A percentile compares a stretch with the other conserved stretches of the same genome.
Evolutionary conservation across 2,888 invertebrate genomes (phyloP).

Genomic region (Tiliacea citrago): DNA sequence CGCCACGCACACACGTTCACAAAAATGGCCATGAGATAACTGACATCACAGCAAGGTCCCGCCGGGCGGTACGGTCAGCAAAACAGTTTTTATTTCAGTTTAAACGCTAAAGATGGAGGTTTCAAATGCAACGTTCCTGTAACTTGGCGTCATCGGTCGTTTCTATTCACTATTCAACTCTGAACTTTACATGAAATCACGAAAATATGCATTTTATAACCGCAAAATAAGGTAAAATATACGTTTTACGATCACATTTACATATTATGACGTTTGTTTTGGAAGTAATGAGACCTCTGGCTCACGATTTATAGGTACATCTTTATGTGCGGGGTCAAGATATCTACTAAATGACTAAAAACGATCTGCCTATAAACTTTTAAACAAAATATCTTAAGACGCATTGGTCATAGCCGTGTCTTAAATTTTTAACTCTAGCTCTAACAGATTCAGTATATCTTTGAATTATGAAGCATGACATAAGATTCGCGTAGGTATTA

Average conservation of each 20-base stretch:
- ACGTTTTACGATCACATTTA: conserved; percentile 40
- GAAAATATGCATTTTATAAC: conserved; percentile 43
- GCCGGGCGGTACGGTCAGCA: conserved; percentile 77
- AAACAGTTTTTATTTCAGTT: conserved; percentile 57
- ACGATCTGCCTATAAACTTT: neutral
- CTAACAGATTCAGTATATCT: neutral
- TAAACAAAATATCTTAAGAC: neutral
- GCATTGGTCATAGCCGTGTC: neutral
- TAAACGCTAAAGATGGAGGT: conserved; percentile 20
- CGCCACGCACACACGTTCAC: conserved; percentile 63
- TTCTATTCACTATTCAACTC: conserved; percentile 46
- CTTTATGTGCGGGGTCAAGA: conserved; percentile 6
- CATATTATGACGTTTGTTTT: conserved; percentile 38
- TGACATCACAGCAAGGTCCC: conserved; percentile 88
- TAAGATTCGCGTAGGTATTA: neutral
- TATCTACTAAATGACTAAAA: neutral
- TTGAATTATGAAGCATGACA: neutral
- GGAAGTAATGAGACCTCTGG: conserved; percentile 18
- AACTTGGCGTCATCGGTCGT: conserved; percentile 39
- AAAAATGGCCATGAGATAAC: conserved; percentile 87
- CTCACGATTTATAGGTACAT: conserved; percentile 17
- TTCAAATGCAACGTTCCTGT: conserved; percentile 22
- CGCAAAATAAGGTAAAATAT: conserved; percentile 45
- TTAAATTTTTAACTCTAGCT: neutral
- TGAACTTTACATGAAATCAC: conserved; percentile 57